Evolutionary conservation across 1,140 invertebrate genomes (phyloP).

Genomic region (Adoxophyes honmai): DNA sequence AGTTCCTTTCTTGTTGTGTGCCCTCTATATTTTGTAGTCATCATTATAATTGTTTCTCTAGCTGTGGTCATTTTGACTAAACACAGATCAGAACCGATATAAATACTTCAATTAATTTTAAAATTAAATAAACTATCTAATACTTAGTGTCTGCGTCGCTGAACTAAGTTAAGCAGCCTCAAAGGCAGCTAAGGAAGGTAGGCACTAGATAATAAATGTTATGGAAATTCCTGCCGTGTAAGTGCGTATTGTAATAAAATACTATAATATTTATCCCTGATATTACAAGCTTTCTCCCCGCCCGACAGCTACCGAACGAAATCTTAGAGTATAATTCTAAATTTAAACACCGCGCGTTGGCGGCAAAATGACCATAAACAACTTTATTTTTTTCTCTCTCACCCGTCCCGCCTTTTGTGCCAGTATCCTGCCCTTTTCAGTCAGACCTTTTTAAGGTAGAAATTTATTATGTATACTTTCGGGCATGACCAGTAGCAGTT

Average conservation of each 20-base stretch:
- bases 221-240: slow-evolving; percentile 5
- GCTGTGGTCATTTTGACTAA: too few relatives aligned
- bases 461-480: slow-evolving; percentile 73
- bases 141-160: too few relatives aligned
- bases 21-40: too few relatives aligned
- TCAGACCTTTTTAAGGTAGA: slow-evolving; percentile 70
- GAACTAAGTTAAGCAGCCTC: too few relatives aligned
- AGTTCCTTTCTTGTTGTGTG: too few relatives aligned
- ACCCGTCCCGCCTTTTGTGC: slow-evolving; percentile 55
- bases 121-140: too few relatives aligned
- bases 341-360: slow-evolving; percentile 66
- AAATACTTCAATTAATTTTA: too few relatives aligned
- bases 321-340: slow-evolving; percentile 39
- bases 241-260: slow-evolving; percentile 14
- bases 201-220: slow-evolving; percentile 6
- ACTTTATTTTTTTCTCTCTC: slow-evolving; percentile 51
- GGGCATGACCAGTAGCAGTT: slow-evolving; percentile 72
- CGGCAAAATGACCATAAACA: slow-evolving; percentile 71
- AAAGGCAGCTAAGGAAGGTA: slow-evolving; percentile 26
- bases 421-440: slow-evolving; percentile 70
- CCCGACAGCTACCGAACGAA: slow-evolving; percentile 12
- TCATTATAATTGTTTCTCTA: too few relatives aligned
- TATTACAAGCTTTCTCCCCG: slow-evolving; percentile 13
- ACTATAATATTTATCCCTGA: slow-evolving; percentile 7
- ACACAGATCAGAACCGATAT: too few relatives aligned